Base-by-base conservation (phyloP, 2,797 vertebrate genomes). In the Hydrocynus forskahlii region DNA sequence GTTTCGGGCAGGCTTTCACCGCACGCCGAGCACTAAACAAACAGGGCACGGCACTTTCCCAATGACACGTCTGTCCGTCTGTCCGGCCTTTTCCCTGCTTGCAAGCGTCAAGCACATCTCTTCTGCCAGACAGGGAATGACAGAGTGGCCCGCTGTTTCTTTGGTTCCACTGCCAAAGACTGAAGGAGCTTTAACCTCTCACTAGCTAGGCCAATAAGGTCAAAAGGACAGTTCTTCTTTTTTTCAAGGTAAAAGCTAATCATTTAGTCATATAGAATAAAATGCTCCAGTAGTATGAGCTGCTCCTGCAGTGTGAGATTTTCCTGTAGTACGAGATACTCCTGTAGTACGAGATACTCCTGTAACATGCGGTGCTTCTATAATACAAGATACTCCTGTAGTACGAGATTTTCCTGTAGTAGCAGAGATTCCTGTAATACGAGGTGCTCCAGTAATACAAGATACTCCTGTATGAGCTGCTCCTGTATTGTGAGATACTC, bases 1-100 rank as follows among this genome's bases (percentile, higher is more conserved):
- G 93, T 94, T 95, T 94, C 93, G 91, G 91, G 90, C 57, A 91
- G 92, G 92, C 93, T 93, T 92, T 94, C 93, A 91, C 91, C 92
- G 91, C 87, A 89, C 55, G 89, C 89, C 91, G 88, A 92, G 91
- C 92, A 93, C 93, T 93, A 94, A 94, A 94, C 92, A 94, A 93
- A 92, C 92, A 91, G 88, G 89, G 89, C 87, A 93, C 91, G 93
- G 92, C 87, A 88, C 79, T 82, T 91, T 91, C 91, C 90, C 91
- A 86, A 88, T 91, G 89, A 91, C 90, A 81, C 88, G 86, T 87
- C 54, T 43, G 70, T 69, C 80, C 68, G 48, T 80, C 63, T 72
- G 82, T 70, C 71, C 50, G 35, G 35, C 25, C 68, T 23, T 13
- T 38, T 35, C 14, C 23, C 21, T 48, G 48, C 14, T 55, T 67